A percentile compares a stretch with the other conserved stretches of the same genome.
phyloP scores from a whole-genome alignment of 2,113 vertebrate species.

The Tonatia bakeri region DNA sequence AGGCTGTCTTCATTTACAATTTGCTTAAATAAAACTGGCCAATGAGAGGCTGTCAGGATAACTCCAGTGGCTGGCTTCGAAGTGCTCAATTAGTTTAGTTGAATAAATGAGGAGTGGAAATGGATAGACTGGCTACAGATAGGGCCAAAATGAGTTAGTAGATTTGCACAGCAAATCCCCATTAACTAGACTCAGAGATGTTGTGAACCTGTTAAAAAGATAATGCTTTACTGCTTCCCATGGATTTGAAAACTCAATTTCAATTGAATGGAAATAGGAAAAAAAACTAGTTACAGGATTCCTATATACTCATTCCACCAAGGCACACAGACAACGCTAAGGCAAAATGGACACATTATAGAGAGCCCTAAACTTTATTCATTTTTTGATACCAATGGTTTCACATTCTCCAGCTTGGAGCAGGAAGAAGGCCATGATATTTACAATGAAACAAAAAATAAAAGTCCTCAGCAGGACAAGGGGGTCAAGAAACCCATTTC shows the following conservation, averaged over 20 bases:
- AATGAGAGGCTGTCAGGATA: neutral
- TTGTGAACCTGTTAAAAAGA: neutral
- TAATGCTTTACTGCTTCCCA: neutral
- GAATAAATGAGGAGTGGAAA: neutral
- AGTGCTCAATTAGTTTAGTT: neutral
- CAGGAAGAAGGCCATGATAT: constrained; percentile 25
- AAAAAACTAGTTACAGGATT: neutral
- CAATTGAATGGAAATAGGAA: neutral
- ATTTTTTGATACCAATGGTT: constrained; percentile 12
- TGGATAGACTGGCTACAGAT: neutral
- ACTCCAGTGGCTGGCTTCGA: neutral
- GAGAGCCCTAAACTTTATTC: neutral
- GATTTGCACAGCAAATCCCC: neutral
- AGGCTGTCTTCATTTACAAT: neutral
- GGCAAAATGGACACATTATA: neutral
- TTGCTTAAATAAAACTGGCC: neutral
- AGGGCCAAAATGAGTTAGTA: neutral
- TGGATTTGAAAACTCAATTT: neutral
- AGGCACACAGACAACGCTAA: neutral
- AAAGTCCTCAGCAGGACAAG: constrained; percentile 49
- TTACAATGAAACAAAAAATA: constrained; percentile 16
- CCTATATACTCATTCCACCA: constrained; percentile 1
- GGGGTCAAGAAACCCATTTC: neutral
- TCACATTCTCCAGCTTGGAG: constrained; percentile 10
- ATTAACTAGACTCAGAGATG: neutral